Percentiles rank a stretch among this genome's conserved stretches.
phyloP scores from a whole-genome alignment of 1,140 invertebrate genomes.

The Tetramorium parvispinum region DNA sequence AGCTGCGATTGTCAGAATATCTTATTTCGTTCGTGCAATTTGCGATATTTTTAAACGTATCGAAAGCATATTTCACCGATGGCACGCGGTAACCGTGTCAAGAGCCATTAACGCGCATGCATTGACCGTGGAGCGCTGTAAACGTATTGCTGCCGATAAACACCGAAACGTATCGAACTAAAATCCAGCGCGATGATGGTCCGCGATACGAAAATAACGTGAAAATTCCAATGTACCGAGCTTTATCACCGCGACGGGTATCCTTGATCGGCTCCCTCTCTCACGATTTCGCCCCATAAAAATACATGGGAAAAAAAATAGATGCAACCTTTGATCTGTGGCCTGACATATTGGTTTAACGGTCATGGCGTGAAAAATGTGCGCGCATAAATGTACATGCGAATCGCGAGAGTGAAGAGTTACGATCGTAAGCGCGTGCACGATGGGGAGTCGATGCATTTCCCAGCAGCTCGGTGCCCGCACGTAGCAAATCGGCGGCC shows the following conservation, averaged over 20 bases:
- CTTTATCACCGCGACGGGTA: slow-evolving; percentile 32
- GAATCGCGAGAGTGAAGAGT: slow-evolving; percentile 45
- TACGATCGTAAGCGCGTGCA: slow-evolving; percentile 42
- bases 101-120: slow-evolving; percentile 27
- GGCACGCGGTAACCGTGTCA: slow-evolving; percentile 19
- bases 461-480: slow-evolving; percentile 29
- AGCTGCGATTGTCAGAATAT: not conserved
- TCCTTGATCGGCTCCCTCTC: not conserved
- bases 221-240: slow-evolving; percentile 29
- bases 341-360: slow-evolving; percentile 46
- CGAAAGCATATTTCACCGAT: slow-evolving; percentile 23
- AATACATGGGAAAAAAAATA: slow-evolving; percentile 26
- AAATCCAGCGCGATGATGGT: slow-evolving; percentile 45
- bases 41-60: slow-evolving; percentile 27
- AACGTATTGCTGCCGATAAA: slow-evolving; percentile 47
- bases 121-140: slow-evolving; percentile 17
- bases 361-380: slow-evolving; percentile 31
- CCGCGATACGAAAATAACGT: slow-evolving; percentile 40
- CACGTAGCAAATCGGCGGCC: slow-evolving; percentile 30
- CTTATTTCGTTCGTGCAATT: not conserved
- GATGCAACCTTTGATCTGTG: slow-evolving; percentile 37
- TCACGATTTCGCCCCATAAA: not conserved
- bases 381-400: slow-evolving; percentile 35
- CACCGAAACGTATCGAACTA: slow-evolving; percentile 37
- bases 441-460: slow-evolving; percentile 55